Percentiles rank a stretch among this genome's conserved stretches.
phyloP scores from a whole-genome alignment of 2,797 vertebrate species.

The Anableps anableps region DNA sequence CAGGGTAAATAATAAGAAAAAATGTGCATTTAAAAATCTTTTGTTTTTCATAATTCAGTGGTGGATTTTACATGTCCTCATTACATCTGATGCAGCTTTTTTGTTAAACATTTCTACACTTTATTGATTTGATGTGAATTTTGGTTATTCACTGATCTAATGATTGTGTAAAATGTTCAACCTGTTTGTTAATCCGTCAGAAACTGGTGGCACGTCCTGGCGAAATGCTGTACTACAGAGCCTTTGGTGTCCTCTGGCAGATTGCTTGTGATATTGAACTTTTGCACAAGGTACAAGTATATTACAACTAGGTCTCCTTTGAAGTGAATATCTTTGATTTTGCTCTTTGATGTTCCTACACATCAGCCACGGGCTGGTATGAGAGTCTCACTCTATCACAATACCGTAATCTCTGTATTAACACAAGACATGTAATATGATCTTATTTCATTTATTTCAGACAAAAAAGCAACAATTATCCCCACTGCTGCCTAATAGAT shows the following conservation, averaged over 20 bases:
- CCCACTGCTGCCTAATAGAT: background rate
- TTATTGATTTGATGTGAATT: background rate
- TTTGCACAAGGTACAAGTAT: slow-evolving; percentile 84
- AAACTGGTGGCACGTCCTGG: slow-evolving; percentile 81
- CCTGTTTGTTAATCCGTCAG: slow-evolving; percentile 74
- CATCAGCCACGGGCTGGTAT: background rate
- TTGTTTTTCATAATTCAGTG: background rate
- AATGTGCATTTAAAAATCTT: background rate
- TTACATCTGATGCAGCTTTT: background rate
- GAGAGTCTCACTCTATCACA: background rate
- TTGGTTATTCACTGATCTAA: background rate
- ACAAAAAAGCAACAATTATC: background rate
- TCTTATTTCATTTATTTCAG: background rate
- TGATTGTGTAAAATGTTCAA: slow-evolving; percentile 14
- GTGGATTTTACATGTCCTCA: background rate
- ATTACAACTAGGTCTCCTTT: background rate
- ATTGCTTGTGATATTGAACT: slow-evolving; percentile 89
- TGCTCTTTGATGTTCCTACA: background rate
- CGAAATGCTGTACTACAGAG: slow-evolving; percentile 80
- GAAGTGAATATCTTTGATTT: background rate
- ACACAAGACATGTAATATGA: background rate
- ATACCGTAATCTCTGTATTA: background rate
- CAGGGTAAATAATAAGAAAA: slow-evolving; percentile 74
- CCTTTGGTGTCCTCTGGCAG: slow-evolving; percentile 86
- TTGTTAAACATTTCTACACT: background rate